Percentiles rank a stretch among this genome's conserved stretches.
Evolutionary conservation across 2,797 vertebrate species (phyloP).

Genomic region (Poeciliopsis infans): DNA sequence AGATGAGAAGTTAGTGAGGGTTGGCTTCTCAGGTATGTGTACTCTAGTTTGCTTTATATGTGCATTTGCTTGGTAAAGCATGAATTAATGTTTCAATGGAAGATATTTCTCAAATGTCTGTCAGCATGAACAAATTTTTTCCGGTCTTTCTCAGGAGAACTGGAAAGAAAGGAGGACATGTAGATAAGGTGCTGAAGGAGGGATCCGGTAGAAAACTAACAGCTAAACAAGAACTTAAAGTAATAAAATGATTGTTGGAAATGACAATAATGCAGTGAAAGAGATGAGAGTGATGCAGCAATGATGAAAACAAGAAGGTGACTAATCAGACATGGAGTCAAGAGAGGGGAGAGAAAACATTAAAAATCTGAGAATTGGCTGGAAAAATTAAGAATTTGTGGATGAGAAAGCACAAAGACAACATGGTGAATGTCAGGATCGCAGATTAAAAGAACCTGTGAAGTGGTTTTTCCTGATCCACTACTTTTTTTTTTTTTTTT

Average conservation of each 20-base stretch:
- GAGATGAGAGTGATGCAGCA: constrained; percentile 36
- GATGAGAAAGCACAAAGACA: constrained; percentile 14
- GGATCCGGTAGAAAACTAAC: constrained; percentile 20
- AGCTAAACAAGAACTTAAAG: constrained; percentile 50
- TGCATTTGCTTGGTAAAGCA: constrained; percentile 8
- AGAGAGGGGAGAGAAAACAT: background rate
- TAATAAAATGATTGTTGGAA: constrained; percentile 41
- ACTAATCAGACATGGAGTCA: constrained; percentile 10
- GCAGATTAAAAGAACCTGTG: background rate
- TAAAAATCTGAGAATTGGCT: constrained; percentile 20
- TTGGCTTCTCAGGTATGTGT: constrained; percentile 47
- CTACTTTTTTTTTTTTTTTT: background rate
- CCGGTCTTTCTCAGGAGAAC: constrained; percentile 22
- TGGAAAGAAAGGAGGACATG: constrained; percentile 17
- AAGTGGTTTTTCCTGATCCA: background rate
- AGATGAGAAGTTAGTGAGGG: constrained; percentile 61
- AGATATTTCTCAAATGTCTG: constrained; percentile 13
- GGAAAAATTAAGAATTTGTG: constrained; percentile 24
- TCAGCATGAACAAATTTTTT: constrained; percentile 10
- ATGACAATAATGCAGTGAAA: constrained; percentile 11
- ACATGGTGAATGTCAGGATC: background rate
- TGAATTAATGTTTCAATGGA: constrained; percentile 21
- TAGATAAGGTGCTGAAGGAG: constrained; percentile 19
- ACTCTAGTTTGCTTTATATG: constrained; percentile 17
- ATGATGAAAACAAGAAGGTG: constrained; percentile 23